Evolutionary conservation across 2,888 invertebrate species (phyloP).

Genomic region (Hydriomena furcata): DNA sequence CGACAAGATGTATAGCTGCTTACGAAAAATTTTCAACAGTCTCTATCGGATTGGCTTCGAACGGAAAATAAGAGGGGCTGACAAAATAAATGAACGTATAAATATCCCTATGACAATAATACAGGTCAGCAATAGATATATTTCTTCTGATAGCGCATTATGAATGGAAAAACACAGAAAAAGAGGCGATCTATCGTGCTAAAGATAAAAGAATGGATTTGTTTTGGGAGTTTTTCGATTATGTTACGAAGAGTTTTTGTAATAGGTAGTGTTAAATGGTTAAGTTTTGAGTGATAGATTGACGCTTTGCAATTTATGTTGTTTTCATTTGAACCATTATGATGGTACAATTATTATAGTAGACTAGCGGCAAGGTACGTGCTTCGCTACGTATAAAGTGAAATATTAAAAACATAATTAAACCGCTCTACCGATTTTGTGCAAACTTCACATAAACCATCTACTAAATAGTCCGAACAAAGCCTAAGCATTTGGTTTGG

Average conservation of each 20-base stretch:
- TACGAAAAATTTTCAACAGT: slow-evolving; percentile 83
- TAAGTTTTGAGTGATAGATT: slow-evolving; percentile 2
- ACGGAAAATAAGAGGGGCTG: slow-evolving; percentile 83
- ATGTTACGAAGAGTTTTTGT: slow-evolving; percentile 15
- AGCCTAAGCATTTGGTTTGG: too few relatives aligned
- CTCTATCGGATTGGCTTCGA: slow-evolving; percentile 81
- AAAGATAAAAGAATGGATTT: slow-evolving; percentile 66
- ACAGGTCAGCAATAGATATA: slow-evolving; percentile 83
- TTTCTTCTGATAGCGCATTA: slow-evolving; percentile 73
- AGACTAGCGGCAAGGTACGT: too few relatives aligned
- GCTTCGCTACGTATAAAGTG: too few relatives aligned
- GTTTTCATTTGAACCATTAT: too few relatives aligned
- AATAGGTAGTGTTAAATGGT: slow-evolving; percentile 4
- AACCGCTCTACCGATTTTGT: too few relatives aligned
- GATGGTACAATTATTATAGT: too few relatives aligned
- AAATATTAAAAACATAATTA: too few relatives aligned
- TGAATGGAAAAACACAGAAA: slow-evolving; percentile 80
- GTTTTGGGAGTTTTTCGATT: slow-evolving; percentile 51
- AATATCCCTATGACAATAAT: slow-evolving; percentile 83
- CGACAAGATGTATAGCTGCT: slow-evolving; percentile 83
- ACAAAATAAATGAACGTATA: slow-evolving; percentile 80
- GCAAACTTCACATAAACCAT: too few relatives aligned
- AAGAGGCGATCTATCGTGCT: slow-evolving; percentile 66
- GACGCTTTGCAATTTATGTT: background rate
- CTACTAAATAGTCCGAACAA: too few relatives aligned